phyloP scores from a whole-genome alignment of 2,797 vertebrate species.

The Adelosebastes latens region DNA sequence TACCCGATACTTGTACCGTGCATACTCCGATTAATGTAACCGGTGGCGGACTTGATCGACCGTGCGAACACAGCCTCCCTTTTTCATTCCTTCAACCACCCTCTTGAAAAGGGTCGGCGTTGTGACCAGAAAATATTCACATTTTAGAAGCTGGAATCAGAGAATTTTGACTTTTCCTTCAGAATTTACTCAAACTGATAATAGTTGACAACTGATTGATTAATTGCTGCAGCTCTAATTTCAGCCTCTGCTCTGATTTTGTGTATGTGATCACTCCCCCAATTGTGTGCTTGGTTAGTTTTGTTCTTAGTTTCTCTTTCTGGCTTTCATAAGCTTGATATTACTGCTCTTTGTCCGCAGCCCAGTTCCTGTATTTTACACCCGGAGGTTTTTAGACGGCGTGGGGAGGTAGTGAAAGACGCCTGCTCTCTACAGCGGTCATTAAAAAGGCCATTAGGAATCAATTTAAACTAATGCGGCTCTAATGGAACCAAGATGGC shows the following conservation, averaged over 20 bases:
- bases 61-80: too few species aligned
- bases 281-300: background rate
- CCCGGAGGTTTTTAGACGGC: slow-evolving; percentile 19
- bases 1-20: too few species aligned
- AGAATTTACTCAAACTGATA: too few species aligned
- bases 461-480: slow-evolving; percentile 73
- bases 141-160: too few species aligned
- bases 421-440: slow-evolving; percentile 53
- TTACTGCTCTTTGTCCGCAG: background rate
- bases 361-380: slow-evolving; percentile 15
- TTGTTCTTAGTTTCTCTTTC: background rate
- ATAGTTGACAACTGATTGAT: too few species aligned
- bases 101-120: too few species aligned
- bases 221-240: too few species aligned
- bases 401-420: slow-evolving; percentile 32
- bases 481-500: slow-evolving; percentile 78
- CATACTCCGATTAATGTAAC: too few species aligned
- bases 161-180: too few species aligned
- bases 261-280: background rate
- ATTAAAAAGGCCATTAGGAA: slow-evolving; percentile 79
- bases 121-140: too few species aligned
- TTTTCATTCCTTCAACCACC: too few species aligned
- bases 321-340: slow-evolving; percentile 20
- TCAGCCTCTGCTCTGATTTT: background rate
- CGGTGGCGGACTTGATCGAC: too few species aligned